Percentiles rank a stretch among this genome's conserved stretches.
These are phyloP conservation scores for Scaptomyza polygonia DNA, from an alignment of 2,888 invertebrate genomes.

Conservation along the genomic window DNA sequence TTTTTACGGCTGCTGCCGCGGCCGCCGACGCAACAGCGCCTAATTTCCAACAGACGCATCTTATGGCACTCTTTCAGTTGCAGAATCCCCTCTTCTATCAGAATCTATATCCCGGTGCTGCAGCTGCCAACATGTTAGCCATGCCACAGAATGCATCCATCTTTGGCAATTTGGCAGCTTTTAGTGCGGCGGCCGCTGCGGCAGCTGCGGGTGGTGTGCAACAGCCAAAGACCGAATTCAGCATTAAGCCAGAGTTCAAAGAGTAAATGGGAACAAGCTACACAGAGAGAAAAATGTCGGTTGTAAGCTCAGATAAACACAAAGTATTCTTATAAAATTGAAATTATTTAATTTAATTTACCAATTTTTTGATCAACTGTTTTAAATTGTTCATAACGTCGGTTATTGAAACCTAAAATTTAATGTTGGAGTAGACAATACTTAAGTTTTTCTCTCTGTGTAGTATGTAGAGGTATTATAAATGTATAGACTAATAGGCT, in stretches of 20 bases:
- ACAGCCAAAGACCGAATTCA: constrained; percentile 70
- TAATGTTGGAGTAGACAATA: neutral
- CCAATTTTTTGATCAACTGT: neutral
- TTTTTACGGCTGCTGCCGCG: constrained; percentile 58
- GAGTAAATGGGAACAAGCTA: constrained; percentile 55
- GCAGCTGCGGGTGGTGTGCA: constrained; percentile 66
- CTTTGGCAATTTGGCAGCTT: constrained; percentile 73
- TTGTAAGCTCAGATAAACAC: no score
- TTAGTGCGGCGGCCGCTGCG: constrained; percentile 72
- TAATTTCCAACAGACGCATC: constrained; percentile 82
- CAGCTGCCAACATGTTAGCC: constrained; percentile 54
- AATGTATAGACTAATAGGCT: neutral
- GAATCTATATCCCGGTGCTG: constrained; percentile 81
- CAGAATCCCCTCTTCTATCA: constrained; percentile 84
- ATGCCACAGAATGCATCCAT: constrained; percentile 63
- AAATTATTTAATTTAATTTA: neutral
- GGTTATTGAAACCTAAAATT: no score
- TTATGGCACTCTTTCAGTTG: constrained; percentile 83
- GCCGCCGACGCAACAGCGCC: constrained; percentile 69
- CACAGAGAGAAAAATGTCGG: constrained; percentile 1
- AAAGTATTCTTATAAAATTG: no score
- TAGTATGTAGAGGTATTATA: neutral
- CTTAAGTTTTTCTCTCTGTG: constrained; percentile 1
- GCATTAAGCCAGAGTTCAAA: constrained; percentile 72
- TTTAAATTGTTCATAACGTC: neutral